phyloP scores from a whole-genome alignment of 2,797 vertebrate genomes.

The Lepus oiostolus region DNA sequence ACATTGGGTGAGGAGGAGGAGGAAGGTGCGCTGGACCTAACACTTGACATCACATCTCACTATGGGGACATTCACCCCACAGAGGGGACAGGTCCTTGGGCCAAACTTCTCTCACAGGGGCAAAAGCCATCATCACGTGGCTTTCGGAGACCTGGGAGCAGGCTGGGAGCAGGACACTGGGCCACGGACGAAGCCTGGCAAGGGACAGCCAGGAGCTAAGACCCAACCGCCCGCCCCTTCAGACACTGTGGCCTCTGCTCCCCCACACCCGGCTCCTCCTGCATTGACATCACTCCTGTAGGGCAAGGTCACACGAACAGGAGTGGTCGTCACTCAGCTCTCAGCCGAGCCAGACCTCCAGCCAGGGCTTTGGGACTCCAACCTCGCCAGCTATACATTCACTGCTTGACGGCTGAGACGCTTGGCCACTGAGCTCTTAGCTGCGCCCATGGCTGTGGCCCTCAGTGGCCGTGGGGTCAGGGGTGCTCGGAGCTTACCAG shows the following conservation, averaged over 20 bases:
- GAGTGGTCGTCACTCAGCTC: neutral
- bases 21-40: fast-evolving
- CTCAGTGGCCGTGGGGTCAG: fast-evolving
- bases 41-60: fast-evolving
- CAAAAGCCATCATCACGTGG: fast-evolving
- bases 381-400: fast-evolving
- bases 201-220: fast-evolving
- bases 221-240: fast-evolving
- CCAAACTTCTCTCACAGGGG: neutral
- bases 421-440: neutral
- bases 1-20: neutral
- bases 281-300: fast-evolving
- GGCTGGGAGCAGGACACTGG: fast-evolving
- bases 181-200: fast-evolving
- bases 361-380: neutral
- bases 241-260: fast-evolving
- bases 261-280: fast-evolving
- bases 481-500: slow-evolving; percentile 89
- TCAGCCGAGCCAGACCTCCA: neutral
- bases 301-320: neutral
- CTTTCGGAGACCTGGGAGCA: fast-evolving
- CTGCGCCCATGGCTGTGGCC: neutral
- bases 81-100: neutral
- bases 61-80: too few relatives aligned
- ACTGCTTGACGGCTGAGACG: fast-evolving